Percentiles rank a stretch among this genome's conserved stretches.
These are phyloP conservation scores for Cryptoleucopteryx plumbea DNA, from an alignment of 2,113 vertebrate species.

Conservation along the genomic window DNA sequence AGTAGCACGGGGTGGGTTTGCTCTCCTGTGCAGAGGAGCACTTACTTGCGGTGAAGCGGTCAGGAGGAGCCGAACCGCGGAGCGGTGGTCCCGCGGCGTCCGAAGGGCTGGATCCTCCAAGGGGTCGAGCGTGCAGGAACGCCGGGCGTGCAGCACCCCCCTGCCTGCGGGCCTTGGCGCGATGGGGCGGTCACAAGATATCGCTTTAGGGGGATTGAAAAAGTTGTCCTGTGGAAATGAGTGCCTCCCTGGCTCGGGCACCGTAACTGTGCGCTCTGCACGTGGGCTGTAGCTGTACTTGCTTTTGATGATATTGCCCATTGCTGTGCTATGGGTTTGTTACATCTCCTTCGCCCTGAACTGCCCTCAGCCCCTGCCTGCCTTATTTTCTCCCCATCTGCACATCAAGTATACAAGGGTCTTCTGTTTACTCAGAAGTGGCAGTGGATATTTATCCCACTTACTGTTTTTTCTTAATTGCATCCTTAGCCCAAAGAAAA, in stretches of 20 bases:
- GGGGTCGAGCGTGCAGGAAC: accelerated
- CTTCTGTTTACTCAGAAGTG: not conserved
- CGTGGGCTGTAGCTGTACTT: accelerated
- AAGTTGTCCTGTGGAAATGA: accelerated
- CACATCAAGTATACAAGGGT: accelerated
- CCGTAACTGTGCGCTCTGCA: accelerated
- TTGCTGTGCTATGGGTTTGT: accelerated
- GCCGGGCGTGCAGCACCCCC: accelerated
- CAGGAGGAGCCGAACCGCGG: not conserved
- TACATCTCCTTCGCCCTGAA: not conserved
- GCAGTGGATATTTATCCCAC: not conserved
- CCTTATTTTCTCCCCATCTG: accelerated
- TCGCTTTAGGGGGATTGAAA: accelerated
- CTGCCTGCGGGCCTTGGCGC: accelerated
- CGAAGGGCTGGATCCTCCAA: accelerated
- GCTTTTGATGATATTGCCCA: accelerated
- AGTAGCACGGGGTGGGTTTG: accelerated
- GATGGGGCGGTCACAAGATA: accelerated
- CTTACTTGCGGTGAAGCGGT: accelerated
- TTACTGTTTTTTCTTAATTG: not conserved
- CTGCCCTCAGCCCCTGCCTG: not conserved
- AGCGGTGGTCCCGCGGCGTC: accelerated
- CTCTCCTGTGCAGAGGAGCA: accelerated
- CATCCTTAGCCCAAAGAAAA: too few species aligned
- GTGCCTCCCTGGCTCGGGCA: accelerated